Conservation (phyloP, 2,113 vertebrate species). For the Corynorhinus townsendii region DNA sequence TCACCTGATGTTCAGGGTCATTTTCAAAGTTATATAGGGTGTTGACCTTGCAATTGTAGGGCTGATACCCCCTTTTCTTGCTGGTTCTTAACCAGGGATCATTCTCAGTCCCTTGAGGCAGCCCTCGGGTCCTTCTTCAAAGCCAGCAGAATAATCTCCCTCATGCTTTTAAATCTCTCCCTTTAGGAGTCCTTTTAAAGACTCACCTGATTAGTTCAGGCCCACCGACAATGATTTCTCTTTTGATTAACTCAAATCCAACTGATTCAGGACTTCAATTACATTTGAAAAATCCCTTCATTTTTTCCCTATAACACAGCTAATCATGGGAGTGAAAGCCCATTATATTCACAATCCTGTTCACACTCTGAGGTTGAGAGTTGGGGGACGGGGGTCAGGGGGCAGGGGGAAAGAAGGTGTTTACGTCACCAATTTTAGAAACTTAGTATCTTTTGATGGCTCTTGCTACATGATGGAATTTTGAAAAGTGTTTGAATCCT, state of each 20-base stretch:
- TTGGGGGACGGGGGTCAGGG: accelerated
- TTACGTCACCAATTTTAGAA: background rate
- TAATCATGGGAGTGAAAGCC: background rate
- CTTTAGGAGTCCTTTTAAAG: background rate
- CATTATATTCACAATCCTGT: background rate
- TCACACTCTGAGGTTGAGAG: too few relatives aligned
- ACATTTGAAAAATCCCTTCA: background rate
- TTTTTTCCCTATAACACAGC: background rate
- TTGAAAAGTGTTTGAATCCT: background rate
- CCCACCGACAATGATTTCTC: background rate
- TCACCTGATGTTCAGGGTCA: background rate
- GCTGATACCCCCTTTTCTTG: background rate
- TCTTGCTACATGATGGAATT: background rate
- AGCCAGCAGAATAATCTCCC: background rate
- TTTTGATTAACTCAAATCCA: background rate
- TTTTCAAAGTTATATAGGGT: background rate
- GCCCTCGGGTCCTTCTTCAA: background rate
- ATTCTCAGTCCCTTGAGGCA: background rate
- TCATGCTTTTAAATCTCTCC: background rate
- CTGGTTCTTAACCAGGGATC: background rate
- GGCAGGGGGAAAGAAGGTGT: too few relatives aligned
- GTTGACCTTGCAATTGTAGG: background rate
- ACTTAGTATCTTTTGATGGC: background rate
- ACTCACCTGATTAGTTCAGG: background rate
- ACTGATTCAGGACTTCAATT: background rate